phyloP scores from a whole-genome alignment of 2,888 invertebrate genomes.

The Caenorhabditis plicata region DNA sequence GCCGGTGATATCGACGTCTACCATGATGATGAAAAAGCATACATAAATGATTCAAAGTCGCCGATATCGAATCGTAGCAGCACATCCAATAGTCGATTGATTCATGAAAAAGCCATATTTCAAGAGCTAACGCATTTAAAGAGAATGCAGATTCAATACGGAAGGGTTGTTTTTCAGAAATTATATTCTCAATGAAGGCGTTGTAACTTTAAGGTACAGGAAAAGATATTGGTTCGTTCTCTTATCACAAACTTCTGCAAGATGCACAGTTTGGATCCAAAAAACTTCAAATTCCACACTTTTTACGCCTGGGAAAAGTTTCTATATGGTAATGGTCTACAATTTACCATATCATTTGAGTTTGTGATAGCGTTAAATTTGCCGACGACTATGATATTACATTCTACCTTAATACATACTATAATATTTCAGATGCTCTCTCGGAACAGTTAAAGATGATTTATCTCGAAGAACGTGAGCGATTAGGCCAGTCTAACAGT shows the following conservation, averaged over 20 bases:
- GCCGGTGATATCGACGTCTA: conserved; percentile 36
- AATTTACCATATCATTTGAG: too few relatives aligned
- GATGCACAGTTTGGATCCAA: conserved; percentile 57
- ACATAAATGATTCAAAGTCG: conserved; percentile 3
- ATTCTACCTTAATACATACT: neutral
- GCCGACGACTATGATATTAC: too few relatives aligned
- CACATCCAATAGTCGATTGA: conserved; percentile 22
- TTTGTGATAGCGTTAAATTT: too few relatives aligned
- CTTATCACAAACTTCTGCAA: conserved; percentile 62
- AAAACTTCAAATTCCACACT: conserved; percentile 54
- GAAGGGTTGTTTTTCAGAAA: conserved; percentile 64
- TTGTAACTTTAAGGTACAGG: conserved; percentile 49
- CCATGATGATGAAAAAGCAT: conserved; percentile 32
- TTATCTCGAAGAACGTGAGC: conserved; percentile 59
- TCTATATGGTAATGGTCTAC: conserved; percentile 52
- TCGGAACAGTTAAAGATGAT: conserved; percentile 62
- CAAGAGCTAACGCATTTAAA: conserved; percentile 89
- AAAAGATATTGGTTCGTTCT: conserved; percentile 59
- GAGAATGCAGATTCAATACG: conserved; percentile 85
- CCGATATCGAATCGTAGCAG: conserved; percentile 1
- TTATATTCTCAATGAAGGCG: neutral
- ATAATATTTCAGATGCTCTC: conserved; percentile 47
- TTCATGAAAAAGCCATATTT: conserved; percentile 68
- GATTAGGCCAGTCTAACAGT: conserved; percentile 26
- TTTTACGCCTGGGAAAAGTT: conserved; percentile 65